A percentile compares a stretch with the other conserved stretches of the same genome.
phyloP scores from a whole-genome alignment of 1,140 invertebrate genomes.

The Leptoteleia sp. region DNA sequence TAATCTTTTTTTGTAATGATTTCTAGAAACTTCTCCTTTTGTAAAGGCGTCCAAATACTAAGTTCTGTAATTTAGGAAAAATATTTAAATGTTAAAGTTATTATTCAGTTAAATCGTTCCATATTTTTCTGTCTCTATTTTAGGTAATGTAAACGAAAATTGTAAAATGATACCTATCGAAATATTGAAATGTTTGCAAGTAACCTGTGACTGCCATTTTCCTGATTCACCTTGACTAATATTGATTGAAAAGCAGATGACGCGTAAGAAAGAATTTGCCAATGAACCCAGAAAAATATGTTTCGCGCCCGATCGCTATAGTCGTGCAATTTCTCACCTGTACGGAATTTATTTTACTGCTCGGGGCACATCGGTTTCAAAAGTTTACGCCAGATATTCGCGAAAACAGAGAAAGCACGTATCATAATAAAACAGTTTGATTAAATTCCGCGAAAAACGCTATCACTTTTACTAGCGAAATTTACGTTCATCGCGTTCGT shows the following conservation, averaged over 20 bases:
- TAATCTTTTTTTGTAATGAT: no score
- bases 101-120: no score
- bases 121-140: no score
- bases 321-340: slow-evolving; percentile 45
- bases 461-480: slow-evolving; percentile 25
- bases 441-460: slow-evolving; percentile 47
- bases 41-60: no score
- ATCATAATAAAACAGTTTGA: slow-evolving; percentile 52
- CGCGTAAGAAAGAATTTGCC: slow-evolving; percentile 50
- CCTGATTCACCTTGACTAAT: slow-evolving; percentile 38
- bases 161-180: background rate
- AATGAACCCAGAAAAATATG: slow-evolving; percentile 51
- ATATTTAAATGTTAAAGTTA: no score
- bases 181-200: slow-evolving; percentile 26
- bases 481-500: slow-evolving; percentile 11
- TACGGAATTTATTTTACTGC: slow-evolving; percentile 49
- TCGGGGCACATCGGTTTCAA: slow-evolving; percentile 25
- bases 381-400: slow-evolving; percentile 34
- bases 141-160: no score
- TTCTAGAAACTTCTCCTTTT: no score
- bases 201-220: slow-evolving; percentile 21
- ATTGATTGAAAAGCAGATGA: slow-evolving; percentile 62
- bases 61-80: no score
- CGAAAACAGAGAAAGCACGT: slow-evolving; percentile 9
- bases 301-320: slow-evolving; percentile 20